phyloP scores from a whole-genome alignment of 2,888 invertebrate genomes.

The Agrochola lychnidis region DNA sequence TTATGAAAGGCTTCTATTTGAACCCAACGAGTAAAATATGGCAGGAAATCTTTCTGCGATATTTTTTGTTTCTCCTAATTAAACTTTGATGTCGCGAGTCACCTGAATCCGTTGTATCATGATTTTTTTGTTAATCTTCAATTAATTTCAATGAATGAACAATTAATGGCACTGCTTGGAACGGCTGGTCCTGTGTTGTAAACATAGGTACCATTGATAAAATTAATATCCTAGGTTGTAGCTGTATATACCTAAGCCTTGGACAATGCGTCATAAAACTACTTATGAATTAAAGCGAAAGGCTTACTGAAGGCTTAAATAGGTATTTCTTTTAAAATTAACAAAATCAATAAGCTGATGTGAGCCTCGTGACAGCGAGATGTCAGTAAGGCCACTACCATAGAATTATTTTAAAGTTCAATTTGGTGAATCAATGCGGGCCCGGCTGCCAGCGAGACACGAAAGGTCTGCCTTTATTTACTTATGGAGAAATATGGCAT shows the following conservation, averaged over 20 bases:
- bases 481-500: slow-evolving; percentile 26
- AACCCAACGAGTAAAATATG: background rate
- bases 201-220: background rate
- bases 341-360: slow-evolving; percentile 67
- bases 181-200: background rate
- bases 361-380: slow-evolving; percentile 68
- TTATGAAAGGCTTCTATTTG: background rate
- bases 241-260: background rate
- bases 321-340: slow-evolving; percentile 55
- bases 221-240: background rate
- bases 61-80: background rate
- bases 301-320: slow-evolving; percentile 28
- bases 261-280: slow-evolving; percentile 21
- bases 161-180: background rate
- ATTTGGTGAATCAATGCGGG: slow-evolving; percentile 74
- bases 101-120: background rate
- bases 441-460: slow-evolving; percentile 48
- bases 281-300: slow-evolving; percentile 20
- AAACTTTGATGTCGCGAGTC: background rate
- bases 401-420: slow-evolving; percentile 79
- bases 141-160: background rate
- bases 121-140: background rate
- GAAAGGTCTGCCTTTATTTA: slow-evolving; percentile 57
- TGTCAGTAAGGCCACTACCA: slow-evolving; percentile 66
- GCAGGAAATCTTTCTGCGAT: background rate